Percentiles rank a stretch among this genome's conserved stretches.
These are phyloP conservation scores for Psittacula cyanocephala DNA, from an alignment of 2,113 vertebrate genomes.

Conservation along the genomic window DNA sequence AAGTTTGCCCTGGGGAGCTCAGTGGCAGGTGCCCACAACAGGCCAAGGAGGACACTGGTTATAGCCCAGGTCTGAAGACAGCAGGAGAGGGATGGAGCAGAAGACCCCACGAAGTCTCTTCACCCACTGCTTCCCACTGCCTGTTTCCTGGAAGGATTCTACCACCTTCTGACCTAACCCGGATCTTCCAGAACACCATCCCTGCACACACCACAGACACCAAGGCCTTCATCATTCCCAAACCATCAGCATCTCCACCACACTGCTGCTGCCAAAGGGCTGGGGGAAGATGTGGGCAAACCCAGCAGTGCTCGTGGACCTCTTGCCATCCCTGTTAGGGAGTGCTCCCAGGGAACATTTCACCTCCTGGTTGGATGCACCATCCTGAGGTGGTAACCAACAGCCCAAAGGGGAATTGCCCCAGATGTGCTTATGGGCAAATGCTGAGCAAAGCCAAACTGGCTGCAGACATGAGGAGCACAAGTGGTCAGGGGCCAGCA, in stretches of 20 bases:
- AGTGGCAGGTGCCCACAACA: background rate
- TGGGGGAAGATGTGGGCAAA: background rate
- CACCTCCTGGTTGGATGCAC: fast-evolving
- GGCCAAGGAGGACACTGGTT: background rate
- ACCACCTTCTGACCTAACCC: background rate
- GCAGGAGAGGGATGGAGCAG: background rate
- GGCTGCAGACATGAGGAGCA: background rate
- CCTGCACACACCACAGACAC: background rate
- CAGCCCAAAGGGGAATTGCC: background rate
- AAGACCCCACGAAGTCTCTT: background rate
- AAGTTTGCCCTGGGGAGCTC: background rate
- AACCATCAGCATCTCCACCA: background rate
- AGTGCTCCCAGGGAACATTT: background rate
- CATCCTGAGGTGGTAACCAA: background rate
- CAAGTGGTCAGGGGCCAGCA: background rate
- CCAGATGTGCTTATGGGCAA: background rate
- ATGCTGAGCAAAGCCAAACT: background rate
- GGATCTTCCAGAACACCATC: background rate
- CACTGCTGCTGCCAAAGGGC: fast-evolving
- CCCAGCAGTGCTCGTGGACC: fast-evolving
- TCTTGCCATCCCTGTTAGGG: background rate
- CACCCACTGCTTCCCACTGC: background rate
- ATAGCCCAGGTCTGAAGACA: background rate
- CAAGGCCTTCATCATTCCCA: background rate
- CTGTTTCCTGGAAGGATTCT: background rate